Evolutionary conservation across 2,113 vertebrate species (phyloP), one percentile per base, ranked within the genome.

Genomic region (Indri indri): DNA sequence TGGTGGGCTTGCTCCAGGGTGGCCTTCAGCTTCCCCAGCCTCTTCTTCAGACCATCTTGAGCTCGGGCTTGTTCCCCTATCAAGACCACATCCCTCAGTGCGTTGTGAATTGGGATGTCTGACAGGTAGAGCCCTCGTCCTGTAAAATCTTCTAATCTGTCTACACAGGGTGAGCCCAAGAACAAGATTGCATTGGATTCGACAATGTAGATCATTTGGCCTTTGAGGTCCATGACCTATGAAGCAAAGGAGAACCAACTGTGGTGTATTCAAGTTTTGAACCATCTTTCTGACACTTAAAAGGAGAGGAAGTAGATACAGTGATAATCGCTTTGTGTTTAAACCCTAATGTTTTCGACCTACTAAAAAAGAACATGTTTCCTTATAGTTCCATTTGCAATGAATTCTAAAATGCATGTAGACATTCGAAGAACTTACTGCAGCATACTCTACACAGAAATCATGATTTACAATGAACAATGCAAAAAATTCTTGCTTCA

Each of bases 171-270:
- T 0, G 99, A 99, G 77, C 99, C 99, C 98, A 99, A 95, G 97
- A 99, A 99, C 47, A 99, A 98, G 97, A 99, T 99, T 27, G 99
- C 98, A 50, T 99, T 99, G 90, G 99, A 99, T 97, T 99, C 99
- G n/a, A 99, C 98, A 91, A 99, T 99, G 96, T 99, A 99, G 97
- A 99, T 99, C 99, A 99, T 99, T 98, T 99, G 99, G 88, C 99
- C 99, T 98, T 99, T 99, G 83, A 99, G 99, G 97, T 99, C 99
- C 99, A 99, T 99, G 82, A 99, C 99, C 99, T 99, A 97, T 68
- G 94, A 98, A 95, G 89, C 86, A 97, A 97, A 97, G 88, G 97
- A 92, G 97, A 68, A 98, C 40, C 54, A 11, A 23, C 0, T n/a
- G n/a, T 32, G 27, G 11, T n/a, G 66, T 77, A 88, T 16, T 47